These are phyloP conservation scores for Grammomys dolichurus DNA, from an alignment of 2,113 vertebrate genomes.

Conservation along the genomic window DNA sequence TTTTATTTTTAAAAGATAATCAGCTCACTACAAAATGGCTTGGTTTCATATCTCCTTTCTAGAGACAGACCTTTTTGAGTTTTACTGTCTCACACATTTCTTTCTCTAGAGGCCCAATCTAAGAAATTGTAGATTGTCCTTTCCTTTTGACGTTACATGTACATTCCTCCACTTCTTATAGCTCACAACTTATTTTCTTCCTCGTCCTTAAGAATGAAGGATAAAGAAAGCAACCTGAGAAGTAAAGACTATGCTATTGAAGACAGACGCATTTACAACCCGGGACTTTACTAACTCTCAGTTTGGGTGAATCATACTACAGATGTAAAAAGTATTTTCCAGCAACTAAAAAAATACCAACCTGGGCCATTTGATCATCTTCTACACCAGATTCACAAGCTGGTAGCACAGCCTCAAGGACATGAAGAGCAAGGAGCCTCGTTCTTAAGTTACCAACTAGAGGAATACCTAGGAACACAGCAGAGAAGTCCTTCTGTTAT, in stretches of 20 bases:
- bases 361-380: slow-evolving; percentile 97
- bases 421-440: slow-evolving; percentile 95
- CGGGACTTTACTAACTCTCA: background rate
- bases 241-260: background rate
- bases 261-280: slow-evolving; percentile 42
- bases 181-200: slow-evolving; percentile 33
- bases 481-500: slow-evolving; percentile 61
- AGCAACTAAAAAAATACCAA: slow-evolving; percentile 76
- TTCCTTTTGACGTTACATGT: slow-evolving; percentile 46
- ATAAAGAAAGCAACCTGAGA: slow-evolving; percentile 46
- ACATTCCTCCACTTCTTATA: background rate
- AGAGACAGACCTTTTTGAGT: background rate
- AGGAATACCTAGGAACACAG: slow-evolving; percentile 90
- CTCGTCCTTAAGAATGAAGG: slow-evolving; percentile 20
- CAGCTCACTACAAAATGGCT: slow-evolving; percentile 8
- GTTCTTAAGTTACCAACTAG: slow-evolving; percentile 97
- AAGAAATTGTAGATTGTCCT: slow-evolving; percentile 30
- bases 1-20: slow-evolving; percentile 6
- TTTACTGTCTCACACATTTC: background rate
- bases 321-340: slow-evolving; percentile 11
- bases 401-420: slow-evolving; percentile 97
- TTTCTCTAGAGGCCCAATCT: background rate
- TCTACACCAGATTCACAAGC: slow-evolving; percentile 96
- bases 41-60: background rate
- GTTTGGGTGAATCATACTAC: slow-evolving; percentile 19